Evolutionary conservation across 2,888 invertebrate genomes (phyloP).

Genomic region (Leptopterna dolabrata): DNA sequence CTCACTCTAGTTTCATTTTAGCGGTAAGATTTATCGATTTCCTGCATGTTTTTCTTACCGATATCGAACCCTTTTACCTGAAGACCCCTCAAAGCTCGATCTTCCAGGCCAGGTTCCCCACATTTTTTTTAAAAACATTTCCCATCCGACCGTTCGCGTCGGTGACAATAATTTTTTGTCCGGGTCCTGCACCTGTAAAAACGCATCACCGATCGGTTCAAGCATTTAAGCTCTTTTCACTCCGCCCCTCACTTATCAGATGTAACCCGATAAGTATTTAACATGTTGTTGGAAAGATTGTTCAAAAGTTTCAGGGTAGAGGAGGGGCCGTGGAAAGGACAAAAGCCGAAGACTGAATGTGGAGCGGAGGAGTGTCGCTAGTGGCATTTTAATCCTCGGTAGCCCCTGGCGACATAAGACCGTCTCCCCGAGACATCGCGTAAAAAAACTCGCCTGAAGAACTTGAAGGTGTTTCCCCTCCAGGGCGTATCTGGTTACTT

Average conservation of each 20-base stretch:
- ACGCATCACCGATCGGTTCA: slow-evolving; percentile 21
- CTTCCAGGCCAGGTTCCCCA: neutral
- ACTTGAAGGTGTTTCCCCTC: neutral
- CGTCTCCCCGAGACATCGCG: neutral
- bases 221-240: slow-evolving; percentile 34
- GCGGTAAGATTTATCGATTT: no score
- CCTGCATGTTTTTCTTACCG: neutral
- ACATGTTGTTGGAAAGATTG: slow-evolving; percentile 49
- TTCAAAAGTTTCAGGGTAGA: slow-evolving; percentile 18
- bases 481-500: slow-evolving; percentile 28
- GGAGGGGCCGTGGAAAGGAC: neutral
- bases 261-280: slow-evolving; percentile 52
- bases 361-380: slow-evolving; percentile 15
- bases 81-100: neutral
- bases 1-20: no score
- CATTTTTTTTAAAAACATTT: neutral
- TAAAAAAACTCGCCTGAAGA: slow-evolving; percentile 34
- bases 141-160: neutral
- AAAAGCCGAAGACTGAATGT: neutral
- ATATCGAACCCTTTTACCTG: neutral
- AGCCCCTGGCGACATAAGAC: slow-evolving; percentile 40
- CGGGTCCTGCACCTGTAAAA: slow-evolving; percentile 18
- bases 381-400: slow-evolving; percentile 54
- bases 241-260: slow-evolving; percentile 29
- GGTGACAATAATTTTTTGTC: slow-evolving; percentile 48